Evolutionary conservation across 2,113 vertebrate genomes (phyloP).

Genomic region (Pagrus major): DNA sequence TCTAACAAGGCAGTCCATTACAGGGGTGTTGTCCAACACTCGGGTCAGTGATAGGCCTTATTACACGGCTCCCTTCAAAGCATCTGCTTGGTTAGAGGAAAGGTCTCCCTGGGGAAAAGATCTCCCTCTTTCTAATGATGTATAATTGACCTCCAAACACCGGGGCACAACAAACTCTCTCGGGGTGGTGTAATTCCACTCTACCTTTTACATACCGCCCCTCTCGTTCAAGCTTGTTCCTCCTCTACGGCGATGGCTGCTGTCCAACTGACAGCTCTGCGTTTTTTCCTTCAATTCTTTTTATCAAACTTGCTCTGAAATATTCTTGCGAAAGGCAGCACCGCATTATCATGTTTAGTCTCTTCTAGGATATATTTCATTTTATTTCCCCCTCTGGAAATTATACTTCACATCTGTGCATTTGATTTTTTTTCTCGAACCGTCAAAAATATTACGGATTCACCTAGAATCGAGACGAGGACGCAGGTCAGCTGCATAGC

Average conservation of each 20-base stretch:
- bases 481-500: slow-evolving; percentile 30
- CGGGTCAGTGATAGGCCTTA: slow-evolving; percentile 78
- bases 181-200: slow-evolving; percentile 73
- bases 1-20: slow-evolving; percentile 81
- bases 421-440: neutral
- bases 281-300: slow-evolving; percentile 19
- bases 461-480: slow-evolving; percentile 19
- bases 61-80: slow-evolving; percentile 74
- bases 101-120: slow-evolving; percentile 73
- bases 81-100: slow-evolving; percentile 71
- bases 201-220: slow-evolving; percentile 66
- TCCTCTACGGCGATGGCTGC: slow-evolving; percentile 56
- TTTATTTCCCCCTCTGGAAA: neutral
- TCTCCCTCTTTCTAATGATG: slow-evolving; percentile 78
- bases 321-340: neutral
- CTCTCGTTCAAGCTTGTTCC: slow-evolving; percentile 74
- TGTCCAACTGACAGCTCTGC: slow-evolving; percentile 58
- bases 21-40: slow-evolving; percentile 80
- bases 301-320: slow-evolving; percentile 7
- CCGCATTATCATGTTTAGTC: neutral
- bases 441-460: slow-evolving; percentile 10
- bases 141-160: slow-evolving; percentile 81
- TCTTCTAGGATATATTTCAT: neutral
- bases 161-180: slow-evolving; percentile 74
- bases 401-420: neutral